Base-by-base conservation (phyloP, 23 tunicate species). In the Styela clava region DNA sequence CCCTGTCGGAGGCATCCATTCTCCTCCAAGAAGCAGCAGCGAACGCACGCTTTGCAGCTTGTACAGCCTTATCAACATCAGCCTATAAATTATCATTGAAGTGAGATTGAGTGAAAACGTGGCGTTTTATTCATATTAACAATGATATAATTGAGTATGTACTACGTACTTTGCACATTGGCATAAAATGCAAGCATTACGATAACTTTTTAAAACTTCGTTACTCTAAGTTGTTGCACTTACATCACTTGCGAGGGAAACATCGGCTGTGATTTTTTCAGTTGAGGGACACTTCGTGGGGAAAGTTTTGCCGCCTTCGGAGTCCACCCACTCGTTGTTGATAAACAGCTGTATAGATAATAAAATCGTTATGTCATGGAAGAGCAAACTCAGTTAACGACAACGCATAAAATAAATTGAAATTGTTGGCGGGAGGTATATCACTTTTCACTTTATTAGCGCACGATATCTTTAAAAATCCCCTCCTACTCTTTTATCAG, bases 1-100 rank as follows among this genome's bases (percentile, higher is more conserved):
- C 98, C 34, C 98, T 70, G 71, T 93, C 98, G 2, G 93, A 87
- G 0, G 98, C 92, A 63, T 93, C 98, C 93, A 93, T 93, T 64
- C 74, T 73, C 29, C 98, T 84, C 98, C 98, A 93, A 9, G 84
- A 51, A 3, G 97, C 83, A 24, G 74, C 71, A 29, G 71, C 52
- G 37, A 86, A 86, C 22, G 97, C 97, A 16, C 73, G 35, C 27
- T 64, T 86, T 16, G 97, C 97, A n/a, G 97, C 97, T 22, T 37
- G 79, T 67, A 91, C 97, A 24, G 97, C 97, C 25, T 79, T 79
- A 79, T 91, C 88, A 3, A 91, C 97, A 69, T 91, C 97, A 27
- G 85, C 85, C 97, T 91, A 56, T 20, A 33, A 63, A 24, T 19
- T 1, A 16, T 24, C n/a, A 1, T 69, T n/a, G 1, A 1, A n/a